Conservation (phyloP, 2,113 vertebrate species). For the Ctenodactylus gundi region DNA sequence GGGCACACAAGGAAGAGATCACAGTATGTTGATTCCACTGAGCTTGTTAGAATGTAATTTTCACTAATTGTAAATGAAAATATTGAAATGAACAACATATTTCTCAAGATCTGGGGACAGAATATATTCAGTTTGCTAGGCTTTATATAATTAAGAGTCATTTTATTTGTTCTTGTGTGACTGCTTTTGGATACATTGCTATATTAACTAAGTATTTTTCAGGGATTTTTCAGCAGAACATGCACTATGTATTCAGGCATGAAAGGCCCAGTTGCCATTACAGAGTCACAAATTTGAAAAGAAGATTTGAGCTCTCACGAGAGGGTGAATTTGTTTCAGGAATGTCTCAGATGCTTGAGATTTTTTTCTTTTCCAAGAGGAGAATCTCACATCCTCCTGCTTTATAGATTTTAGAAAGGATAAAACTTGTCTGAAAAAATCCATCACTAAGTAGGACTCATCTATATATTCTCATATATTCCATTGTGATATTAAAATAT, state of each 20-base stretch:
- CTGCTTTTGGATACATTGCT: not conserved
- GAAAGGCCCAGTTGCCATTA: conserved; percentile 28
- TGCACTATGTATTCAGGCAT: conserved; percentile 24
- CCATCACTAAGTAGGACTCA: conserved; percentile 37
- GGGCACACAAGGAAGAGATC: not conserved
- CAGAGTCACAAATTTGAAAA: conserved; percentile 22
- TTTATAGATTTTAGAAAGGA: conserved; percentile 18
- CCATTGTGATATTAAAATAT: conserved; percentile 21
- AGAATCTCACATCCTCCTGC: not conserved
- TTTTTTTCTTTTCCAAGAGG: conserved; percentile 34
- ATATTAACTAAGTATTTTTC: conserved; percentile 53
- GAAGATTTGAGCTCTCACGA: not conserved
- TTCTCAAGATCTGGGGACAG: conserved; percentile 21
- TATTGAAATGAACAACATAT: not conserved
- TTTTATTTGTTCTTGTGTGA: conserved; percentile 5
- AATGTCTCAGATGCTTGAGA: conserved; percentile 32
- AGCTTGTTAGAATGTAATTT: not conserved
- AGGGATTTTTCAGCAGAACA: conserved; percentile 5
- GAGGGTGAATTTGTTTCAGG: conserved; percentile 25
- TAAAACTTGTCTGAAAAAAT: not conserved
- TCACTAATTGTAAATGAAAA: conserved; percentile 21
- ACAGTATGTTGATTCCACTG: not conserved
- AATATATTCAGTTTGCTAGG: not conserved
- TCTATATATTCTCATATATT: conserved; percentile 18
- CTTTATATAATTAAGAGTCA: conserved; percentile 1